These are phyloP conservation scores for Siphlonurus alternatus DNA, from an alignment of 2,888 invertebrate species.

Conservation along the genomic window DNA sequence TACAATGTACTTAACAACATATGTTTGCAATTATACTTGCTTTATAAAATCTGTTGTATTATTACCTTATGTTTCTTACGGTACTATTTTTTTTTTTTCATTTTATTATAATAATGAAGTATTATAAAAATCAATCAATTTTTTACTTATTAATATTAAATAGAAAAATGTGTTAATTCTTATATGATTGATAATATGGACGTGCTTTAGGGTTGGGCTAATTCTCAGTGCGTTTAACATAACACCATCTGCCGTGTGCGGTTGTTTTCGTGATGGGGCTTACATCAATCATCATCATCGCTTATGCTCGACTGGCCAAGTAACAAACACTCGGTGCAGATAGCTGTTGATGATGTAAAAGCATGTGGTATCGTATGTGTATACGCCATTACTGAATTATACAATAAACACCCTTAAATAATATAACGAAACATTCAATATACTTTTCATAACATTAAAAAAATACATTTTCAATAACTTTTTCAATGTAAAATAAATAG, in stretches of 20 bases:
- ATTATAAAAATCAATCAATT: neutral
- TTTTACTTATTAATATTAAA: neutral
- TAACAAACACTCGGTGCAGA: neutral
- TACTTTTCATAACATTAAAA: neutral
- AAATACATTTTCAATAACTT: neutral
- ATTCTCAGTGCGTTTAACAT: neutral
- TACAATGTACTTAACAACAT: neutral
- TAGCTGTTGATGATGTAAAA: neutral
- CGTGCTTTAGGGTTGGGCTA: neutral
- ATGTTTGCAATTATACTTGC: neutral
- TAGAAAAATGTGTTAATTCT: too few species aligned
- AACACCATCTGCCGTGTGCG: neutral
- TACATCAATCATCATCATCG: constrained; percentile 3
- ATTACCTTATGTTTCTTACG: neutral
- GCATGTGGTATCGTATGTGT: neutral
- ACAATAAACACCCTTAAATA: neutral
- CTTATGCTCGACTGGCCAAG: neutral
- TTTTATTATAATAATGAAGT: neutral
- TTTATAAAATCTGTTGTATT: neutral
- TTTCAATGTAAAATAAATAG: neutral
- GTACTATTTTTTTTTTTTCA: neutral
- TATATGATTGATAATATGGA: neutral
- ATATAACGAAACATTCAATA: neutral
- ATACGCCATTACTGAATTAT: too few species aligned
- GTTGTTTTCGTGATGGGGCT: neutral